Evolutionary conservation across 2,888 invertebrate genomes (phyloP).

Genomic region (Hydropsyche betteni): DNA sequence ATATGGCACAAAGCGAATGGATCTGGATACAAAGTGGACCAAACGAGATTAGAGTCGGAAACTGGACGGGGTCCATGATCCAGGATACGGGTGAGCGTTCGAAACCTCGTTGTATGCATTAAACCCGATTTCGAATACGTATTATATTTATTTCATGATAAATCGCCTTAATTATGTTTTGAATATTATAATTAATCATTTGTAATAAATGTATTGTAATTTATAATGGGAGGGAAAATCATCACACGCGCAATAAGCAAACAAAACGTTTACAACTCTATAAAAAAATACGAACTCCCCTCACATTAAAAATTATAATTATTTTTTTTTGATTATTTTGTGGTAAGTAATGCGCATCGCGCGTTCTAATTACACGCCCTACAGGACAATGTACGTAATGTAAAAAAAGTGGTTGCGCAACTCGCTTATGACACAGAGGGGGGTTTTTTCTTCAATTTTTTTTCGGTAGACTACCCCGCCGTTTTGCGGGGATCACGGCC

Average conservation of each 20-base stretch:
- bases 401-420: constrained; percentile 30
- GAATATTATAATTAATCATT: too few relatives aligned
- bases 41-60: constrained; percentile 50
- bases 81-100: neutral
- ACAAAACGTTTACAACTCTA: too few relatives aligned
- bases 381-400: neutral
- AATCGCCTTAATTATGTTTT: too few relatives aligned
- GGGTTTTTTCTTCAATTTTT: constrained; percentile 46
- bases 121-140: too few relatives aligned
- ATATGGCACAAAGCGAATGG: constrained; percentile 46
- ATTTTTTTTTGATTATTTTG: constrained; percentile 2
- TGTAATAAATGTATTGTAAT: too few relatives aligned
- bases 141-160: too few relatives aligned
- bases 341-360: constrained; percentile 2
- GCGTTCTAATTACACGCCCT: constrained; percentile 18
- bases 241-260: too few relatives aligned
- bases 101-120: neutral
- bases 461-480: constrained; percentile 38
- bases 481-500: constrained; percentile 47
- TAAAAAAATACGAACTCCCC: neutral
- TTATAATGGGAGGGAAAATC: too few relatives aligned
- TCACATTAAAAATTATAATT: neutral
- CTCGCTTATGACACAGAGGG: neutral
- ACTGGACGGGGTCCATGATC: constrained; percentile 15
- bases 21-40: constrained; percentile 51